Percentiles rank a stretch among this genome's conserved stretches.
Conservation (phyloP, 2,888 invertebrate species). For the Nomada fucata region DNA sequence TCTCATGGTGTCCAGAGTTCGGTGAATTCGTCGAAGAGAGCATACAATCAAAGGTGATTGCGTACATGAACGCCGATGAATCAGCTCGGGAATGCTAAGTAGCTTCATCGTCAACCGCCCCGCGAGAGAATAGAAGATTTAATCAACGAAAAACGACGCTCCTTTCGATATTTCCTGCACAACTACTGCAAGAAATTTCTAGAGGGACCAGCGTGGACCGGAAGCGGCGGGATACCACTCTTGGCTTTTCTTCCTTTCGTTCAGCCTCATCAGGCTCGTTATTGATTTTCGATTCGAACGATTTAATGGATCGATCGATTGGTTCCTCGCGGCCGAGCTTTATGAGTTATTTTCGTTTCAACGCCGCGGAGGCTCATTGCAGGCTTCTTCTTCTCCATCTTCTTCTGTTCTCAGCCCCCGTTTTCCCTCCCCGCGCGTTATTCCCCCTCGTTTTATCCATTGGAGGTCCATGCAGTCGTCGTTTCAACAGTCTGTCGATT, state of each 20-base stretch:
- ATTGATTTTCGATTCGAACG: slow-evolving; percentile 50
- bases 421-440: not conserved
- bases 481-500: slow-evolving; percentile 40
- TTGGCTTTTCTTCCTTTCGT: slow-evolving; percentile 31
- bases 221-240: slow-evolving; percentile 18
- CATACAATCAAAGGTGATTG: too few relatives aligned
- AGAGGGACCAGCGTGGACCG: not conserved
- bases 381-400: slow-evolving; percentile 55
- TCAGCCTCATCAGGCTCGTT: slow-evolving; percentile 1
- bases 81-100: too few relatives aligned
- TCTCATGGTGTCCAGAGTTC: too few relatives aligned
- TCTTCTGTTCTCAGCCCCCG: slow-evolving; percentile 43
- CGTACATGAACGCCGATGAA: too few relatives aligned
- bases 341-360: slow-evolving; percentile 36
- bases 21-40: too few relatives aligned
- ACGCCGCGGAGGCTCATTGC: slow-evolving; percentile 21
- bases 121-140: not conserved
- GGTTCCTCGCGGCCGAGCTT: slow-evolving; percentile 64
- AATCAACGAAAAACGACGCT: slow-evolving; percentile 1
- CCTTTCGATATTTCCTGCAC: not conserved
- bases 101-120: not conserved
- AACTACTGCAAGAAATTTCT: not conserved
- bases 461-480: slow-evolving; percentile 54
- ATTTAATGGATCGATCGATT: slow-evolving; percentile 78
- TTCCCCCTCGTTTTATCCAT: slow-evolving; percentile 36